Evolutionary conservation across 2,888 invertebrate genomes (phyloP).

Genomic region (Oxycera nigricornis): DNA sequence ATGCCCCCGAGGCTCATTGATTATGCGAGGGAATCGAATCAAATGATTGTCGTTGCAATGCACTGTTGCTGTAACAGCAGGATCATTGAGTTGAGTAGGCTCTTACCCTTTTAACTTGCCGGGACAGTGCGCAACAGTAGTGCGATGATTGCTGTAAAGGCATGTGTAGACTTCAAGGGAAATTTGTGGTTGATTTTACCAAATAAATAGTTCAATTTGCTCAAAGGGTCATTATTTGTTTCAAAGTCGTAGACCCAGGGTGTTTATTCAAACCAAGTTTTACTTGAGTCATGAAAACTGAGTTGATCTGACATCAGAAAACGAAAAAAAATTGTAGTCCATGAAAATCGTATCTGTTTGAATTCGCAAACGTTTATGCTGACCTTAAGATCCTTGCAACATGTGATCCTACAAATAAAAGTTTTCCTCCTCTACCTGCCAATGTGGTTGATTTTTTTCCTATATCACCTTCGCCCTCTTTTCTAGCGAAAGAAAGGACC

Average conservation of each 20-base stretch:
- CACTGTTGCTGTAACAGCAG: slow-evolving; percentile 5
- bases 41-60: neutral
- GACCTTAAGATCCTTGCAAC: neutral
- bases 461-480: neutral
- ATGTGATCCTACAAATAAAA: slow-evolving; percentile 9
- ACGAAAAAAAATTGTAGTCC: too few relatives aligned
- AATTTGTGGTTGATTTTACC: too few relatives aligned
- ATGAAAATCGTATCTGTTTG: too few relatives aligned
- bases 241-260: too few relatives aligned
- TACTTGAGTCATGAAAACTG: too few relatives aligned
- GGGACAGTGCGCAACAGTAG: slow-evolving; percentile 19
- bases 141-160: neutral
- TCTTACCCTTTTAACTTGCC: slow-evolving; percentile 28
- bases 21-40: neutral
- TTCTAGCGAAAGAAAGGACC: neutral
- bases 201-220: too few relatives aligned
- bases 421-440: slow-evolving; percentile 26
- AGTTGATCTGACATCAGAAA: too few relatives aligned
- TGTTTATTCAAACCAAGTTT: too few relatives aligned
- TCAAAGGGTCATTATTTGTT: too few relatives aligned
- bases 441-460: slow-evolving; percentile 3
- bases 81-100: slow-evolving; percentile 8
- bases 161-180: neutral
- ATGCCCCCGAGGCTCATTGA: neutral
- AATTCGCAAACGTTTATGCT: neutral